Base-by-base conservation (phyloP, 2,113 vertebrate genomes). In the Stomatorhinus ivindoensis region DNA sequence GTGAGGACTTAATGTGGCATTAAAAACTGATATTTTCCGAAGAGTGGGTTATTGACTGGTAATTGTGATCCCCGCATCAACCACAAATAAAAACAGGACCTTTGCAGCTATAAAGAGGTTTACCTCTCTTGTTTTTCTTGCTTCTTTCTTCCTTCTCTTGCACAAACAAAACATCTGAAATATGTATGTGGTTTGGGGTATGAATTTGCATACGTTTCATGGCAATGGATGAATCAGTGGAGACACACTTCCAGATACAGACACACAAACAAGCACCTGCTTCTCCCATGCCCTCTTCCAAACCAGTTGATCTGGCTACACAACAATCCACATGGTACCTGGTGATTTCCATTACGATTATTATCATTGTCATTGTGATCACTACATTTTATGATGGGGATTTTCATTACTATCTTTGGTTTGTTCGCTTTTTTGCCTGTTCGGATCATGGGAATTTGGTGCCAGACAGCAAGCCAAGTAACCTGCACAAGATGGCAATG, bases 401-500 rank as follows among this genome's bases (percentile, higher is more conserved):
- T 94, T 93, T 94, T 92, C 91, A 93, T 94, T 93, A 91, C 80
- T 86, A 51, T 76, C 88, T 93, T 93, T 89, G 86, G 80, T 89
- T 88, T 5, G 21, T 92, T 93, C 91, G 92, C 27, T 91, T 55
- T 27, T 69, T 11, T 69, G n/a, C n/a, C 88, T 83, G 93, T 94
- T 93, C 92, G 89, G 90, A 92, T 91, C 88, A 91, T 92, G 69
- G 91, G 87, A 93, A 92, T 47, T 50, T 90, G 76, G 46, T 90
- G 90, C 91, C 86, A 91, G 93, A 93, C 92, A 51, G 53, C 46
- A n/a, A 39, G 47, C 89, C 93, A 93, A 93, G 92, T 92, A 95
- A 95, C 94, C 94, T 93, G 94, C 91, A 46, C 93, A 94, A 94
- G 93, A 95, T 96, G 95, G 95, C 95, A 95, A 92, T 91, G 90